Percentiles rank a stretch among this genome's conserved stretches.
Conservation (phyloP, 2,888 invertebrate genomes). For the Keiferia lycopersicella region DNA sequence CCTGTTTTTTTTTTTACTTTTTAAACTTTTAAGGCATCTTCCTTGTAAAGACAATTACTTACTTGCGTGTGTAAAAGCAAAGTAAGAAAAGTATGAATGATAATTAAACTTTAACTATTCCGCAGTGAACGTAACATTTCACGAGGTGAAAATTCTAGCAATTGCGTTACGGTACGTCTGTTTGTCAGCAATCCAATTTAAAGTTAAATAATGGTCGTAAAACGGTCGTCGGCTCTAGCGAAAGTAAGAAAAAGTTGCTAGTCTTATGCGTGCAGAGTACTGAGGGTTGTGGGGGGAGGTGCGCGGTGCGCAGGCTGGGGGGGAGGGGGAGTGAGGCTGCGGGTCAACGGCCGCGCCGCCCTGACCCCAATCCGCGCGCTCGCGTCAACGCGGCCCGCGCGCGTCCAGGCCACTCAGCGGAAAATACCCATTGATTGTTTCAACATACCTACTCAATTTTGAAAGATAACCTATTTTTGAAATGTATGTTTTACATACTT, state of each 20-base stretch:
- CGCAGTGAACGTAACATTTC: not conserved
- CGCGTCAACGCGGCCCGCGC: slow-evolving; percentile 79
- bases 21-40: too few relatives aligned
- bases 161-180: slow-evolving; percentile 34
- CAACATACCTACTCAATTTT: slow-evolving; percentile 41
- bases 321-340: slow-evolving; percentile 58
- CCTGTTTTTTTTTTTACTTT: too few relatives aligned
- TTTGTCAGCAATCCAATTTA: slow-evolving; percentile 37
- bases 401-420: slow-evolving; percentile 74
- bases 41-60: too few relatives aligned
- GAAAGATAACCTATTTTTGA: slow-evolving; percentile 15
- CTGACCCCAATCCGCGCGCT: slow-evolving; percentile 78
- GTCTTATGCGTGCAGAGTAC: slow-evolving; percentile 31
- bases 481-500: not conserved
- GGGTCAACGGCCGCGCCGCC: slow-evolving; percentile 79
- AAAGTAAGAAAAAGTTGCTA: slow-evolving; percentile 47
- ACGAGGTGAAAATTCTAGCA: slow-evolving; percentile 34
- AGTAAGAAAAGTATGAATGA: too few relatives aligned
- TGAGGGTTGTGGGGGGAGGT: slow-evolving; percentile 40
- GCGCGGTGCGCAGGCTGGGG: slow-evolving; percentile 37
- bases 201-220: slow-evolving; percentile 38
- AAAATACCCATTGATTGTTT: slow-evolving; percentile 71
- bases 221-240: slow-evolving; percentile 43
- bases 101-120: not conserved
- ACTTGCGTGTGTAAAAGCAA: too few relatives aligned